Base-by-base conservation (phyloP, 1,140 invertebrate species). In the Drosophila sucinea region DNA sequence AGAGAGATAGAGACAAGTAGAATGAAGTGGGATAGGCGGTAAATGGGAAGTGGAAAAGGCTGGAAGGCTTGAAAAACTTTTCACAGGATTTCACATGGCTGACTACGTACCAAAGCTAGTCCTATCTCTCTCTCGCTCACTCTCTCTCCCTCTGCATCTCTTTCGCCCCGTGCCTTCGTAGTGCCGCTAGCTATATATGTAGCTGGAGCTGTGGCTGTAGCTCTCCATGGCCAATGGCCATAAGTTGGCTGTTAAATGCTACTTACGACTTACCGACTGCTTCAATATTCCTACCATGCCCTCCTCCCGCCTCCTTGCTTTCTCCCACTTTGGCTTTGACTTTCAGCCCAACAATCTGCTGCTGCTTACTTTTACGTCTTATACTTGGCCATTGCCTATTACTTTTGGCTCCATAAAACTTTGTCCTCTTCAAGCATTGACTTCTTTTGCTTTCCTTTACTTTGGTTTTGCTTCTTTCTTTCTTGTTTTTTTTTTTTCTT, bases 201-300 rank as follows among this genome's bases (percentile, higher is more conserved):
- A 4, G 35, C 35, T 38, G 35, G 10, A 10, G 35, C 35, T 38
- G 35, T 8, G 11, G 10, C 35, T 10, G 27, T 58, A 25, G 65
- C 67, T 70, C 65, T 63, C 67, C 66, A 80, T 65, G 65, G 67
- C 40, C 72, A 70, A 56, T 83, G 82, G 79, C 75, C 82, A 87
- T 86, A 86, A 86, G 82, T 86, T 86, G 82, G 67, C 82, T 87
- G 82, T 86, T 86, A 86, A 86, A 86, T 87, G 82, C 82, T 86
- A 86, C 82, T 86, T 86, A 86, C 82, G 68, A 73, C 82, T 76
- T 86, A 87, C 87, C 82, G 68, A 70, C 82, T 76, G 73, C 77
- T 63, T 71, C 83, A 79, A 73, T 70, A 79, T 76, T 72, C 73
- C 55, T 32, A n/a, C 38, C 44, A 61, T 51, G 35, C n/a, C 60